Percentiles rank a stretch among this genome's conserved stretches.
phyloP scores from a whole-genome alignment of 2,888 invertebrate genomes.

The Callyntrura sp. region DNA sequence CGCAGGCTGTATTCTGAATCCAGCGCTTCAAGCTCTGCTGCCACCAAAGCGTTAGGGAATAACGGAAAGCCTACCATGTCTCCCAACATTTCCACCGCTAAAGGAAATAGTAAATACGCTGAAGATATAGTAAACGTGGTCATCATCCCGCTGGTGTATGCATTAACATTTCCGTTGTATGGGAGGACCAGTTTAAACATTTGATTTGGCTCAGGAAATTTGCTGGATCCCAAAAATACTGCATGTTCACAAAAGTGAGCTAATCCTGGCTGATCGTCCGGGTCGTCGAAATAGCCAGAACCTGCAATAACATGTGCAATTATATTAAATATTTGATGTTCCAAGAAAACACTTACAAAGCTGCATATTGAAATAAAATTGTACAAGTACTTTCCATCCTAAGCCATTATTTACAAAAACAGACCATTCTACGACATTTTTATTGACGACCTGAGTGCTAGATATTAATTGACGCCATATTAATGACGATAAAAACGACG shows the following conservation, averaged over 20 bases:
- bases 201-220: constrained; percentile 73
- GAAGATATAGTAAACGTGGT: constrained; percentile 70
- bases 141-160: constrained; percentile 62
- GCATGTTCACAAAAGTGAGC: constrained; percentile 80
- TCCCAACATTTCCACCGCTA: constrained; percentile 71
- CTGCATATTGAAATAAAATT: too few relatives aligned
- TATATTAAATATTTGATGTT: too few relatives aligned
- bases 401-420: too few relatives aligned
- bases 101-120: constrained; percentile 45
- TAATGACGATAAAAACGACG: too few relatives aligned
- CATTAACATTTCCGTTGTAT: constrained; percentile 74
- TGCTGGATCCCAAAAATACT: constrained; percentile 75
- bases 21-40: constrained; percentile 71
- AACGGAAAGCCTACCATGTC: constrained; percentile 72
- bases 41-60: constrained; percentile 62
- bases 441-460: too few relatives aligned
- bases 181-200: constrained; percentile 67
- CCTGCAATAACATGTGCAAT: too few relatives aligned
- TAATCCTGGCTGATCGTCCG: constrained; percentile 56
- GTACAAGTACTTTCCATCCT: too few relatives aligned
- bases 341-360: too few relatives aligned
- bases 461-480: too few relatives aligned
- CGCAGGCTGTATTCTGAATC: constrained; percentile 78
- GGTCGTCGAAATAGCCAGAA: constrained; percentile 70
- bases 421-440: too few relatives aligned